These are phyloP conservation scores for Nyctereutes procyonoides DNA, from an alignment of 2,113 vertebrate genomes.

Conservation along the genomic window DNA sequence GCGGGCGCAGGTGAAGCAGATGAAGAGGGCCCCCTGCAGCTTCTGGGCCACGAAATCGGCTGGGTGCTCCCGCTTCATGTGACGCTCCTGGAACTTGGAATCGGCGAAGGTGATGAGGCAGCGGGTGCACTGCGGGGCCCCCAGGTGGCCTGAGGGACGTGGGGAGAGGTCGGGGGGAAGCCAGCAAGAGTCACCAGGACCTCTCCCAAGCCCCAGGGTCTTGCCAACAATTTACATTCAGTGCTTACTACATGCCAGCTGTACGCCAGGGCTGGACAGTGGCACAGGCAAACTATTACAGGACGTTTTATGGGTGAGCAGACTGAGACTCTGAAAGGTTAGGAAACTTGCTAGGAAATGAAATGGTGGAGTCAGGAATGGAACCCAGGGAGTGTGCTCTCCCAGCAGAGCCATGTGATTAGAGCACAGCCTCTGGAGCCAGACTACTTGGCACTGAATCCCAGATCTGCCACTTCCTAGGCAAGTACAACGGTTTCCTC, in stretches of 20 bases:
- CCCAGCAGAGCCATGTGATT: neutral
- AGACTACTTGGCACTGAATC: neutral
- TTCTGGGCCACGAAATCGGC: slow-evolving; percentile 77
- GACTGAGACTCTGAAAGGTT: neutral
- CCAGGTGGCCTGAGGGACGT: slow-evolving; percentile 59
- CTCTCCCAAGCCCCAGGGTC: slow-evolving; percentile 32
- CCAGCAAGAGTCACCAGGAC: slow-evolving; percentile 15
- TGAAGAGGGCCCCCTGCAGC: slow-evolving; percentile 69
- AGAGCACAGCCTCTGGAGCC: neutral
- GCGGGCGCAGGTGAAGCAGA: slow-evolving; percentile 89
- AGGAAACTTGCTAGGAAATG: neutral
- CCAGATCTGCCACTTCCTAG: neutral
- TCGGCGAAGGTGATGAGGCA: slow-evolving; percentile 79
- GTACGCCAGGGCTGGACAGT: neutral
- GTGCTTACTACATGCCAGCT: neutral
- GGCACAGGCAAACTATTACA: neutral
- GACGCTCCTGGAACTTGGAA: slow-evolving; percentile 79
- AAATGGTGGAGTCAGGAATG: neutral
- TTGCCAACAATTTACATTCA: neutral
- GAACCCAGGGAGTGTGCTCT: neutral
- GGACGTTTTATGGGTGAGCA: neutral
- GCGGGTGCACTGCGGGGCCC: slow-evolving; percentile 69
- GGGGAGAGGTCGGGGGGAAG: slow-evolving; percentile 20
- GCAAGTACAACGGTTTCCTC: neutral
- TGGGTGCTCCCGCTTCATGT: slow-evolving; percentile 76